Conservation (phyloP, 2,113 vertebrate species). For the Nannobrachium achirus region DNA sequence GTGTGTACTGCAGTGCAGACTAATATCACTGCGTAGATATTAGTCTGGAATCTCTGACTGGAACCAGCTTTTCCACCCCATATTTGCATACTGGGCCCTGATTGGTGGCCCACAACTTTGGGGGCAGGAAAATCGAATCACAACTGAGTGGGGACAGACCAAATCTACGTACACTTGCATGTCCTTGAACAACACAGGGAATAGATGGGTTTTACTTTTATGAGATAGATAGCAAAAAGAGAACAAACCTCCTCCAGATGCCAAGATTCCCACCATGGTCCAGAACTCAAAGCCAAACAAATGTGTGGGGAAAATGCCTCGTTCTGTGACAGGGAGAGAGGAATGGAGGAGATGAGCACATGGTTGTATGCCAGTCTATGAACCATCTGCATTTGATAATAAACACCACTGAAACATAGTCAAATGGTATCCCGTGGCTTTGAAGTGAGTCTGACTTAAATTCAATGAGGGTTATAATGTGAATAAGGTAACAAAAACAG, state of each 20-base stretch:
- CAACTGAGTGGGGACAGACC: too few species aligned
- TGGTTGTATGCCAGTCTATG: background rate
- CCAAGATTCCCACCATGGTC: conserved; percentile 49
- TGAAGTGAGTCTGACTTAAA: background rate
- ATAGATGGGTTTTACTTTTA: too few species aligned
- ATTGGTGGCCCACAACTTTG: too few species aligned
- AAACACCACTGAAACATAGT: background rate
- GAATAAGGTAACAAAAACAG: background rate
- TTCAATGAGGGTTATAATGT: background rate
- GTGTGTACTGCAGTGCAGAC: too few species aligned
- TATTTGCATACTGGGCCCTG: too few species aligned
- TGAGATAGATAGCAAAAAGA: background rate
- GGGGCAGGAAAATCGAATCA: too few species aligned
- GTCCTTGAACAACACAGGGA: too few species aligned
- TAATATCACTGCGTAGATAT: too few species aligned
- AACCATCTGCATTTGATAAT: background rate
- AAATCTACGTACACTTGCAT: too few species aligned
- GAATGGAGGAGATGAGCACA: background rate
- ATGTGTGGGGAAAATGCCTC: fast-evolving
- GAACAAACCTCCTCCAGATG: conserved; percentile 51
- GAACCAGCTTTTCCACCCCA: too few species aligned
- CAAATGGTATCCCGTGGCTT: background rate
- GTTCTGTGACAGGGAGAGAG: background rate
- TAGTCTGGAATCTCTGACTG: too few species aligned
- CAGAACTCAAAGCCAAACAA: conserved; percentile 41